Evolutionary conservation across 2,113 vertebrate genomes (phyloP).

Genomic region (Trematomus loennbergii): DNA sequence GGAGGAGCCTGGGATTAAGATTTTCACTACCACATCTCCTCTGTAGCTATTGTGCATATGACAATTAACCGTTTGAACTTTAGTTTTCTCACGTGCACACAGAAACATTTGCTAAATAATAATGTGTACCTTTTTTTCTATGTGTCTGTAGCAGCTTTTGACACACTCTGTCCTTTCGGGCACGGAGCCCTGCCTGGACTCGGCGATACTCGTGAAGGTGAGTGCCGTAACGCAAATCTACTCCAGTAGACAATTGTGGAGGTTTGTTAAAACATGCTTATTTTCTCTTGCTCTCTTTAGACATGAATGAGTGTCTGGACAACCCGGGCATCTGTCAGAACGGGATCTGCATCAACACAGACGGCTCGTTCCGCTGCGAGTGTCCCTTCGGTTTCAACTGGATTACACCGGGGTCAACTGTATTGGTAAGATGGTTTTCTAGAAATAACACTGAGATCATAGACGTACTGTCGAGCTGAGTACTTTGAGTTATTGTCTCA

Average conservation of each 20-base stretch:
- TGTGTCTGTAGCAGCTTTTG: constrained; percentile 83
- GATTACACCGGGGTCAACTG: constrained; percentile 93
- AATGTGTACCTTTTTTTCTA: constrained; percentile 19
- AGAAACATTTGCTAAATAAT: constrained; percentile 7
- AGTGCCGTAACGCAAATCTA: constrained; percentile 24
- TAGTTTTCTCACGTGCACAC: no score
- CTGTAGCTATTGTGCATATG: no score
- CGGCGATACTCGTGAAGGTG: constrained; percentile 89
- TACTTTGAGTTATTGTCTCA: neutral
- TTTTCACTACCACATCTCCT: no score
- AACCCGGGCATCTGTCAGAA: constrained; percentile 90
- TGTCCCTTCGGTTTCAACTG: constrained; percentile 94
- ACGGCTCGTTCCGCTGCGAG: constrained; percentile 95
- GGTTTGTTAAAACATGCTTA: neutral
- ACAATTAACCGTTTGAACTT: no score
- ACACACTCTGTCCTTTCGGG: constrained; percentile 91
- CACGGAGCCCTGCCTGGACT: constrained; percentile 88
- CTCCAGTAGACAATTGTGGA: no score
- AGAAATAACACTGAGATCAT: no score
- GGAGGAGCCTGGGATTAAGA: no score
- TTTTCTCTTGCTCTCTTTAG: constrained; percentile 67
- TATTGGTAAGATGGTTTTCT: constrained; percentile 84
- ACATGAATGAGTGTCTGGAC: constrained; percentile 93
- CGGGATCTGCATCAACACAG: constrained; percentile 93
- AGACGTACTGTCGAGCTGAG: no score